A percentile compares a stretch with the other conserved stretches of the same genome.
These are phyloP conservation scores for Caenorhabditis latens DNA, from an alignment of 1,140 invertebrate species.

Conservation along the genomic window DNA sequence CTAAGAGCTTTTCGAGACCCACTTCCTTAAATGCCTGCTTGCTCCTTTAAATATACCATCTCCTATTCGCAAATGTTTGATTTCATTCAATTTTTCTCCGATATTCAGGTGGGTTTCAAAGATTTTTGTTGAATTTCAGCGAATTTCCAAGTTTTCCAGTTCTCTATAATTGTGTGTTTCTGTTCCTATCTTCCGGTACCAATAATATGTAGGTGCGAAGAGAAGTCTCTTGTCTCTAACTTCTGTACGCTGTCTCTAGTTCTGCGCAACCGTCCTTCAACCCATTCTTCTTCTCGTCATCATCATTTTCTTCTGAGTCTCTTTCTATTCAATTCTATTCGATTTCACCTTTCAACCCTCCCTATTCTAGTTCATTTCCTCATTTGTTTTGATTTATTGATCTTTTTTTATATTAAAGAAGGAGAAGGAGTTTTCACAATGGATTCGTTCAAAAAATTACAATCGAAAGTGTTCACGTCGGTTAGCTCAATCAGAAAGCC, in stretches of 20 bases:
- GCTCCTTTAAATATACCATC: conserved; percentile 22
- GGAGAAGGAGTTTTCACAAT: background rate
- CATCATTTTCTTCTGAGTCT: background rate
- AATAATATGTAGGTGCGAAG: conserved; percentile 45
- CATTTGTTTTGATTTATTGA: background rate
- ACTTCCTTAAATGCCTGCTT: background rate
- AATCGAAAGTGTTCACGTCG: conserved; percentile 46
- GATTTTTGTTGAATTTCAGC: background rate
- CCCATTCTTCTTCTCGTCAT: background rate
- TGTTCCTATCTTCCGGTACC: background rate
- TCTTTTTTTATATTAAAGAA: background rate
- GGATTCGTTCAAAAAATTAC: conserved; percentile 42
- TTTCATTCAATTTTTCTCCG: no score
- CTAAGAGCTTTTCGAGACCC: no score
- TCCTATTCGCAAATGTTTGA: no score
- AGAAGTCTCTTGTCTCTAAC: background rate
- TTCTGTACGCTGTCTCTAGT: background rate
- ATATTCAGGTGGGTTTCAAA: background rate
- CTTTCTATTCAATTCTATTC: background rate
- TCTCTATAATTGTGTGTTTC: no score
- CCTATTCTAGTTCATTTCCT: background rate
- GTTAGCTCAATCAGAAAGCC: conserved; percentile 19
- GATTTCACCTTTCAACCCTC: no score
- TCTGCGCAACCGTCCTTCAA: conserved; percentile 23
- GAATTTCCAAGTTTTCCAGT: background rate